A percentile compares a stretch with the other conserved stretches of the same genome.
Conservation (phyloP, 2,113 vertebrate species). For the Malurus alboscapulatus region DNA sequence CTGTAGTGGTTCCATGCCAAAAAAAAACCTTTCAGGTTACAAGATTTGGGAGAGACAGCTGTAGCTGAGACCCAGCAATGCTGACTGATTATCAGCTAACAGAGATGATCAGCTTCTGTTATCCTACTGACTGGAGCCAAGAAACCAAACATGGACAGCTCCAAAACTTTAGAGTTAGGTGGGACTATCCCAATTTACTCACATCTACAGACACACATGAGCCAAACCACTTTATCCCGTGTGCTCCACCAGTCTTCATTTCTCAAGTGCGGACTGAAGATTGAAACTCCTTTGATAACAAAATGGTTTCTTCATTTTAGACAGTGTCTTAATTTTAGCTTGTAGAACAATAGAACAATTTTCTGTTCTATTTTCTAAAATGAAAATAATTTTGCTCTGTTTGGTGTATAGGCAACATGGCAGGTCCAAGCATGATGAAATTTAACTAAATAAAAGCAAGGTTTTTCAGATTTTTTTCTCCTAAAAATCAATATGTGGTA, state of each 20-base stretch:
- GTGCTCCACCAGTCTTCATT: neutral
- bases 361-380: neutral
- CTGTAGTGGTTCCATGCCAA: neutral
- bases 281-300: neutral
- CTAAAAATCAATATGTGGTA: neutral
- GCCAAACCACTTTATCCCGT: neutral
- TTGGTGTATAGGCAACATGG: neutral
- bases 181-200: neutral
- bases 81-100: neutral
- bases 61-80: neutral
- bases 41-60: neutral
- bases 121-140: neutral
- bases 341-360: too few species aligned
- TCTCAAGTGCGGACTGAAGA: neutral
- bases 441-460: neutral
- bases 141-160: neutral
- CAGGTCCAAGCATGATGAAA: neutral
- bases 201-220: neutral
- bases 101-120: neutral
- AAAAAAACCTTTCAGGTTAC: neutral
- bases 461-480: neutral
- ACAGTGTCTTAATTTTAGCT: neutral
- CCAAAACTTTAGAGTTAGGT: neutral
- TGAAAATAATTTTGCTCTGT: neutral
- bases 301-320: neutral